These are phyloP conservation scores for Phalacrocorax aristotelis DNA, from an alignment of 2,113 vertebrate species.

Conservation along the genomic window DNA sequence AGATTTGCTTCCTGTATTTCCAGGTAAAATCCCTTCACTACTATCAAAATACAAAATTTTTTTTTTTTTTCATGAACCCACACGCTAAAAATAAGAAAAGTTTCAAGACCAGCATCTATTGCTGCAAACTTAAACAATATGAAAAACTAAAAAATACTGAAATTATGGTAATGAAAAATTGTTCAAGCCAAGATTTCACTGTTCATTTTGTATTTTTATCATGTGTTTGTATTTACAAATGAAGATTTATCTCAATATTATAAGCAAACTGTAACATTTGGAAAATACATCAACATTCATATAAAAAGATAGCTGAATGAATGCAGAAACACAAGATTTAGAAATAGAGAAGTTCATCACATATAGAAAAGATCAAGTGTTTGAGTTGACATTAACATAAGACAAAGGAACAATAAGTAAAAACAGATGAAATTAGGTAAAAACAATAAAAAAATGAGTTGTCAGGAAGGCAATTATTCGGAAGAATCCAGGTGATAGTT, in stretches of 20 bases:
- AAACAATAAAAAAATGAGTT: background rate
- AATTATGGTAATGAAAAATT: background rate
- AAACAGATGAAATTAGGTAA: background rate
- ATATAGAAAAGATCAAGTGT: background rate
- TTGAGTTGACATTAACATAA: background rate
- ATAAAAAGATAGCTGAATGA: background rate
- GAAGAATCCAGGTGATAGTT: background rate
- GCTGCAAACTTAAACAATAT: background rate
- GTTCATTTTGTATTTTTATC: background rate
- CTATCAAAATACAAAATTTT: background rate
- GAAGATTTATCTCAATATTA: background rate
- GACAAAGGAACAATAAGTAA: background rate
- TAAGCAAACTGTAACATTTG: background rate
- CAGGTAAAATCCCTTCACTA: background rate
- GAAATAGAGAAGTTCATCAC: background rate
- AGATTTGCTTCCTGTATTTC: background rate
- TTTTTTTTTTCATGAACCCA: background rate
- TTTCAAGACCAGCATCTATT: background rate
- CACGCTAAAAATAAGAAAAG: background rate
- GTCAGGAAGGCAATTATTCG: background rate
- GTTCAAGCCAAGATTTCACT: background rate
- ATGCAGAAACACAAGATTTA: background rate
- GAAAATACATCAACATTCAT: background rate
- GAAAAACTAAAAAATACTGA: background rate
- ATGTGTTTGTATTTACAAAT: background rate